Evolutionary conservation across 2,888 invertebrate species (phyloP).

Genomic region (Lutraria lutraria): DNA sequence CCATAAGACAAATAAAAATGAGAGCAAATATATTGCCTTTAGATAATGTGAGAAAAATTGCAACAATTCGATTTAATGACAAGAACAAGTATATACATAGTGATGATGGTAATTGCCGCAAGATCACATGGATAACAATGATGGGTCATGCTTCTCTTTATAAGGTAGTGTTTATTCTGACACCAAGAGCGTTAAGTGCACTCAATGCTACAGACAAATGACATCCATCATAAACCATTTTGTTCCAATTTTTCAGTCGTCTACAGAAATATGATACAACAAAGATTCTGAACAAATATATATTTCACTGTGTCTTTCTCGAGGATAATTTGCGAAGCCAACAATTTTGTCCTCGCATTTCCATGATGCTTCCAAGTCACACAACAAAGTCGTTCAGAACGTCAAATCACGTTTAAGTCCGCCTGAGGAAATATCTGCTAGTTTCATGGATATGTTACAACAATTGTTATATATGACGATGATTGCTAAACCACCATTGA

Average conservation of each 20-base stretch:
- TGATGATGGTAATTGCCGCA: background rate
- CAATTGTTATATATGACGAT: background rate
- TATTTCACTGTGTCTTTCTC: slow-evolving; percentile 4
- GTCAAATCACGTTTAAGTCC: slow-evolving; percentile 1
- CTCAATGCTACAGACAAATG: slow-evolving; percentile 17
- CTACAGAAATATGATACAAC: slow-evolving; percentile 26
- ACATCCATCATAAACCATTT: slow-evolving; percentile 6
- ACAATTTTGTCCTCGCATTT: background rate
- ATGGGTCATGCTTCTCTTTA: background rate
- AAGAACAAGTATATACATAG: slow-evolving; percentile 3
- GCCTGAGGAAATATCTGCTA: background rate
- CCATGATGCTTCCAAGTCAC: background rate
- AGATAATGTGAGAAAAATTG: background rate
- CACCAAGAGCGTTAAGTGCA: slow-evolving; percentile 5
- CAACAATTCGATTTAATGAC: background rate
- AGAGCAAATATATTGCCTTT: background rate
- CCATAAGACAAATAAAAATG: background rate
- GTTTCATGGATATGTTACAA: slow-evolving; percentile 2
- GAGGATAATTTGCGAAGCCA: background rate
- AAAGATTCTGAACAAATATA: background rate
- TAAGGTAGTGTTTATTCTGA: background rate
- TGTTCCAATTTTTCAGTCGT: background rate
- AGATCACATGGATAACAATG: background rate
- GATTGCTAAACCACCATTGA: background rate
- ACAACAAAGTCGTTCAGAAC: background rate